Evolutionary conservation across 2,113 vertebrate genomes (phyloP), one percentile per base, ranked within the genome.

Genomic region (Pycnonotus jocosus): DNA sequence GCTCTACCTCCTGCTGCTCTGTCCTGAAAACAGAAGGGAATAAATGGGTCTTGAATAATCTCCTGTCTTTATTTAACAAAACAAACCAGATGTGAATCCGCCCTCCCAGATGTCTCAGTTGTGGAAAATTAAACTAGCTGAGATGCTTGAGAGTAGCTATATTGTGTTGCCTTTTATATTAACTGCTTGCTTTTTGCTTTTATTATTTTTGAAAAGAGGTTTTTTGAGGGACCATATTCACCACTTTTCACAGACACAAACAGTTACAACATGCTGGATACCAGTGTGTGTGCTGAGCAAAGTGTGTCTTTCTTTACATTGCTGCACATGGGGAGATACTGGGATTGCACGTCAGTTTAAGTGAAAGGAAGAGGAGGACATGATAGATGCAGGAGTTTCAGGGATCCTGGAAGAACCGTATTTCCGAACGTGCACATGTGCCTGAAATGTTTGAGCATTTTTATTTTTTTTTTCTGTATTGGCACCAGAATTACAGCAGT

Each of bases 51-150:
- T 79, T 31, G 60, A 82, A 56, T 96, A n/a, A 71, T 91, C 47
- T 86, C 31, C 60, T 86, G 12, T 47, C 54, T 90, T 90, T 91
- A 64, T 40, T 91, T 93, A 93, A 83, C 47, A 57, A 76, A 88
- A 53, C 48, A 87, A 84, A 70, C 50, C 38, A 69, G 62, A 82
- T 1, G 2, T n/a, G 62, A 76, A 42, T 53, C 15, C 20, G 64
- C 2, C 11, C 60, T 85, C 66, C 57, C 73, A 85, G 54, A 57
- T 91, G 72, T 78, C 78, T 84, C 62, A 8, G 33, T 27, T 72
- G 19, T 42, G 37, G 45, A 54, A 65, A 56, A 45, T 92, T 78
- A 28, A 4, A 5, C 11, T n/a, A 61, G 28, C 57, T n/a, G 61
- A 76, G 45, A 28, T 57, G 7, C 3, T 48, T 42, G 53, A 33